Evolutionary conservation across 2,888 invertebrate genomes (phyloP).

Genomic region (Agrilus biguttatus): DNA sequence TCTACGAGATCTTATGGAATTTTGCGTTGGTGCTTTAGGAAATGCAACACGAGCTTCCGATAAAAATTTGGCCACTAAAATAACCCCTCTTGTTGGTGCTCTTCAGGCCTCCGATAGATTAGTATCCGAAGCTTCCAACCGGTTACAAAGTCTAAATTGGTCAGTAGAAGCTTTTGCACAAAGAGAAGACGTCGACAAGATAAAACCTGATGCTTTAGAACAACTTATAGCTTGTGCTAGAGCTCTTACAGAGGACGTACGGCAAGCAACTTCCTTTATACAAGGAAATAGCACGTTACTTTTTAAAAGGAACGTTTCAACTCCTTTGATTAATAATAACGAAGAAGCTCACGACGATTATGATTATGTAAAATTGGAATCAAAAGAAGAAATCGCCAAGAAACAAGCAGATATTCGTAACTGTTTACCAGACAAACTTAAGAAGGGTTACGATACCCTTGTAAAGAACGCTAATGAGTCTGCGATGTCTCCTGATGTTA

Average conservation of each 20-base stretch:
- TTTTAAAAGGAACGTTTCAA: constrained; percentile 47
- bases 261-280: constrained; percentile 80
- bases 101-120: constrained; percentile 66
- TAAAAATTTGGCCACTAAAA: constrained; percentile 53
- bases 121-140: constrained; percentile 61
- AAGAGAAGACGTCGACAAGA: constrained; percentile 29
- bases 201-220: constrained; percentile 70
- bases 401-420: constrained; percentile 62
- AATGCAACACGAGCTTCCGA: constrained; percentile 74
- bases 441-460: constrained; percentile 61
- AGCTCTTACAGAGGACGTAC: constrained; percentile 76
- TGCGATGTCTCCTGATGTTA: constrained; percentile 38
- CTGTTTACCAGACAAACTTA: constrained; percentile 55
- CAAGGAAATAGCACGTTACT: constrained; percentile 70
- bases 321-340: constrained; percentile 25
- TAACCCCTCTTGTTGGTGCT: constrained; percentile 66
- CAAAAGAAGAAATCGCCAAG: constrained; percentile 54
- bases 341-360: constrained; percentile 71
- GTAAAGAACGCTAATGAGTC: constrained; percentile 58
- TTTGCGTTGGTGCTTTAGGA: constrained; percentile 76
- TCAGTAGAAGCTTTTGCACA: constrained; percentile 26
- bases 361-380: constrained; percentile 79
- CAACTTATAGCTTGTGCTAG: constrained; percentile 77
- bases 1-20: constrained; percentile 75
- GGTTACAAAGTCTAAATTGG: constrained; percentile 67